Evolutionary conservation across 1,140 invertebrate genomes (phyloP).

Genomic region (Panagrolaimus sp.): DNA sequence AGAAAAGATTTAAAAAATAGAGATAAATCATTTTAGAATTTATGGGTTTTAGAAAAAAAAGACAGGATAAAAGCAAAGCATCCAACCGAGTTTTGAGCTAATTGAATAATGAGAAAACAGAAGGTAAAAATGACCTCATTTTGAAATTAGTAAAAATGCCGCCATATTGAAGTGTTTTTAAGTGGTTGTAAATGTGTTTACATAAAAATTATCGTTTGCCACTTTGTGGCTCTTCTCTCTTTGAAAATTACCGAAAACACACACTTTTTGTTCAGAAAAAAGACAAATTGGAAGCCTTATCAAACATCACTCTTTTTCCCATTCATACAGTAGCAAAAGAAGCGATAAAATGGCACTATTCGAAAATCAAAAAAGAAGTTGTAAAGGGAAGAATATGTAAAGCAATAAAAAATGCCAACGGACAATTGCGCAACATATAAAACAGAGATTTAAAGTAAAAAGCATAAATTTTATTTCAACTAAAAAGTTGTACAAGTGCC

Average conservation of each 20-base stretch:
- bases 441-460: no score
- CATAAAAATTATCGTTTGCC: conserved; percentile 17
- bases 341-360: background rate
- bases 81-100: background rate
- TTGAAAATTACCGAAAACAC: conserved; percentile 5
- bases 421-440: no score
- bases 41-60: background rate
- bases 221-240: background rate
- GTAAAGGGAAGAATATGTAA: conserved; percentile 1
- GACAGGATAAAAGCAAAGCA: background rate
- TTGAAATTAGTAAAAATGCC: background rate
- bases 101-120: conserved; percentile 1
- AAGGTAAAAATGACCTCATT: background rate
- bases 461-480: no score
- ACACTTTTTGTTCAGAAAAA: background rate
- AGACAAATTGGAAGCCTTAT: background rate
- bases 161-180: background rate
- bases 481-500: no score
- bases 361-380: background rate
- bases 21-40: background rate
- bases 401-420: background rate
- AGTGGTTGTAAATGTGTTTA: conserved; percentile 16
- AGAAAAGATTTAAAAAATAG: background rate
- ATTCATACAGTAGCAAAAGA: background rate
- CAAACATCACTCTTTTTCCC: background rate